Base-by-base conservation (phyloP, 2,888 invertebrate species). In the Acanthoscelides obtectus region DNA sequence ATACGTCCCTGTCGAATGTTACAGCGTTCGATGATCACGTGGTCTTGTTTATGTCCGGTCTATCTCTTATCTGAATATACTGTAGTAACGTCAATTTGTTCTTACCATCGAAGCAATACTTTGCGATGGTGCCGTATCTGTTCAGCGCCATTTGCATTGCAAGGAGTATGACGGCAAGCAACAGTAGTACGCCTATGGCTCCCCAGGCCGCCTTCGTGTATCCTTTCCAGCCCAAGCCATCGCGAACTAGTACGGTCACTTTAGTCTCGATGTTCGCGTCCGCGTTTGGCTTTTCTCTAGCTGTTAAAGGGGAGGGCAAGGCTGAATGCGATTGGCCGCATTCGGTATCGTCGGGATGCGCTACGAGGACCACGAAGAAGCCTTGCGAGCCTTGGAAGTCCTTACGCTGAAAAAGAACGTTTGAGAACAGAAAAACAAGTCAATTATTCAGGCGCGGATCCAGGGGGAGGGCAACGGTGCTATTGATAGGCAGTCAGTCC, bases 361-460 rank as follows among this genome's bases (percentile, higher is more conserved):
- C 91, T 68, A 93, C 91, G 80, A 95, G 89, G 1, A 94, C 93
- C 64, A 95, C 88, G 86, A 93, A 95, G 86, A 95, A 94, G 0
- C 93, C 93, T 6, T 86, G 79, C 1, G 45, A 45, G 6, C 1
- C 1, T 45, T 45, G 45, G 45, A 45, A 45, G 45, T 45, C 45
- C 45, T 45, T 45, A 17, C 45, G 45, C 45, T 45, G 17, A 6
- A 17, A 17, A 45, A 45, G 17, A 4, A 45, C 12, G 12, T 45
- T 12, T 3, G n/a, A n/a, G n/a, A n/a, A n/a, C n/a, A n/a, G n/a
- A n/a, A n/a, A n/a, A n/a, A n/a, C n/a, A n/a, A n/a, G n/a, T n/a
- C n/a, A n/a, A n/a, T n/a, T n/a, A n/a, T n/a, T n/a, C n/a, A n/a
- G n/a, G n/a, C n/a, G n/a, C n/a, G n/a, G n/a, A n/a, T n/a, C n/a